phyloP scores from a whole-genome alignment of 37 sponge, comb jelly and placozoan genomes.

The Agelas oroides region DNA sequence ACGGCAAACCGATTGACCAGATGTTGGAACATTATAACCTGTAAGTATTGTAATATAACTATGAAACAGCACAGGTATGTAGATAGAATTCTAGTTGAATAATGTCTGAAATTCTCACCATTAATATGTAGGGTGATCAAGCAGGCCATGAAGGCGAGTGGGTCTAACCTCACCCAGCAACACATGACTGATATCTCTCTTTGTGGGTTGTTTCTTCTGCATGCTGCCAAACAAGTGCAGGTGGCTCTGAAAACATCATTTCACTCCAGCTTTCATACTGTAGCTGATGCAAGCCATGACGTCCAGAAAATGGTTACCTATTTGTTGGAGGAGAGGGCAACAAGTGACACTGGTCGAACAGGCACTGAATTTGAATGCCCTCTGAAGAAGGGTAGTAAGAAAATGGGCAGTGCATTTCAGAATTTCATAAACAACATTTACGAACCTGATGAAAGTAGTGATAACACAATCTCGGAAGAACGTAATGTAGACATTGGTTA shows the following conservation, averaged over 20 bases:
- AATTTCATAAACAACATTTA: neutral
- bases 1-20: constrained; percentile 21
- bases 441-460: too few relatives aligned
- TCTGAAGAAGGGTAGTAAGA: neutral
- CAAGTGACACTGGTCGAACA: neutral
- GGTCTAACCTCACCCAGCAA: neutral
- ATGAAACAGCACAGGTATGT: too few relatives aligned
- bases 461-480: neutral
- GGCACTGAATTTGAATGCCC: neutral
- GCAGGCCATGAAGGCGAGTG: neutral
- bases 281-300: neutral
- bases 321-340: neutral
- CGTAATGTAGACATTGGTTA: neutral
- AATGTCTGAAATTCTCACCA: neutral
- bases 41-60: neutral
- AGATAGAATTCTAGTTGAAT: neutral
- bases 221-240: neutral
- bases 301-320: neutral
- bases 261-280: neutral
- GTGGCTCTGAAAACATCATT: neutral
- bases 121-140: constrained; percentile 10
- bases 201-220: constrained; percentile 6
- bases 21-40: constrained; percentile 18
- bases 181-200: neutral
- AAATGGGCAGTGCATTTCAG: neutral